A percentile compares a stretch with the other conserved stretches of the same genome.
Conservation (phyloP, 2,797 vertebrate genomes). For the Arctocebus calabarensis region DNA sequence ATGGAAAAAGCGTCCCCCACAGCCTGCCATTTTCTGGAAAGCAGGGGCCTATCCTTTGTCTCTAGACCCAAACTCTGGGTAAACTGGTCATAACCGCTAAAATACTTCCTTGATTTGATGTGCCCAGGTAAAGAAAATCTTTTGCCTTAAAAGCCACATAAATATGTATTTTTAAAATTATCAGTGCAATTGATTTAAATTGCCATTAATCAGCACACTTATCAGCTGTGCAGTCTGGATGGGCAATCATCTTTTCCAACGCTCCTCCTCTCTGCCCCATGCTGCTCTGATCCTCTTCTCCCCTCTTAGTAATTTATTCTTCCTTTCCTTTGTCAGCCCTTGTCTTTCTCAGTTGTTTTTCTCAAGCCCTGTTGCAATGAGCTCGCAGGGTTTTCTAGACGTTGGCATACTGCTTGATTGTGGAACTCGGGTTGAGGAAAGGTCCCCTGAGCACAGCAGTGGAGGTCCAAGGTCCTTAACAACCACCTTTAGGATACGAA, state of each 20-base stretch:
- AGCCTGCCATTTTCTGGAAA: not conserved
- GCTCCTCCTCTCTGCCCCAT: slow-evolving; percentile 72
- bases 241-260: slow-evolving; percentile 72
- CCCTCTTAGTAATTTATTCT: slow-evolving; percentile 69
- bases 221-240: slow-evolving; percentile 69
- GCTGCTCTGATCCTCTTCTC: slow-evolving; percentile 73
- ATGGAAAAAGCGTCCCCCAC: not conserved
- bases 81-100: slow-evolving; percentile 2
- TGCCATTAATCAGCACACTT: slow-evolving; percentile 82
- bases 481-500: not conserved
- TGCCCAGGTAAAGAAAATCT: slow-evolving; percentile 39
- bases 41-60: not conserved
- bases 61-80: not conserved
- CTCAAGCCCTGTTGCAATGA: slow-evolving; percentile 57
- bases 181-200: slow-evolving; percentile 83
- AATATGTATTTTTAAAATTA: slow-evolving; percentile 84
- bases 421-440: not conserved
- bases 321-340: slow-evolving; percentile 67
- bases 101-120: slow-evolving; percentile 52
- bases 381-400: not conserved
- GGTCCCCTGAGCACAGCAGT: not conserved
- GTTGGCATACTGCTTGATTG: not conserved
- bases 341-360: slow-evolving; percentile 62
- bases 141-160: slow-evolving; percentile 81
- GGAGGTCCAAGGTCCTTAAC: slow-evolving; percentile 21